Evolutionary conservation across 1,140 invertebrate species (phyloP), one percentile per base, ranked within the genome.

Genomic region (Zaprionus davidi): DNA sequence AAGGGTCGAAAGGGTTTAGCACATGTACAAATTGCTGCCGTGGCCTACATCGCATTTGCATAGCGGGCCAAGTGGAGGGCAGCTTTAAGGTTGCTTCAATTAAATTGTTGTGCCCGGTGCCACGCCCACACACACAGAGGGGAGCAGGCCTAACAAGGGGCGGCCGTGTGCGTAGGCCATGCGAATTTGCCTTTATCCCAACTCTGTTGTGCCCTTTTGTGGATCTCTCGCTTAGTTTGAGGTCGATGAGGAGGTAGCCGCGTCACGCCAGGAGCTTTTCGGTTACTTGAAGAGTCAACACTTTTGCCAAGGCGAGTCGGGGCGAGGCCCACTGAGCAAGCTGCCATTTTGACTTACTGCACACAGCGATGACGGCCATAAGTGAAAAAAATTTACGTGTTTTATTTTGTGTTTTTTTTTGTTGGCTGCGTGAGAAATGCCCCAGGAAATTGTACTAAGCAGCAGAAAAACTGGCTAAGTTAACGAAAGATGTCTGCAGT

Each of bases 51-150:
- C 46, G 46, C 80, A 83, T 88, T 87, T 87, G 81, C 83, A 86
- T 82, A 79, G 69, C 53, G 26, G 44, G 71, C 77, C 70, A 83
- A 60, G 53, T 38, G 36, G n/a, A 51, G 68, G 56, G 62, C 71
- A 88, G 76, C 84, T 88, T 87, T 68, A 87, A 90, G 84, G 84
- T 78, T 73, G 81, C 71, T 77, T 90, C 85, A 87, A 87, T 87
- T 87, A 87, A 88, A 87, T 84, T 79, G 77, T 71, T 84, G 15
- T 46, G 26, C 58, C 44, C 15, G 73, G 36, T 24, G n/a, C 67
- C 68, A 79, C 17, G 36, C 20, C 20, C 41, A 79, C 62, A 64
- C 59, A 78, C 64, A 49, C 28, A 41, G 5, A 24, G 53, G 9
- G 28, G 9, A 6, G 7, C 26, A 31, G 31, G 20, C 17, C 20